These are phyloP conservation scores for Ormia ochracea DNA, from an alignment of 2,888 invertebrate species.

Conservation along the genomic window DNA sequence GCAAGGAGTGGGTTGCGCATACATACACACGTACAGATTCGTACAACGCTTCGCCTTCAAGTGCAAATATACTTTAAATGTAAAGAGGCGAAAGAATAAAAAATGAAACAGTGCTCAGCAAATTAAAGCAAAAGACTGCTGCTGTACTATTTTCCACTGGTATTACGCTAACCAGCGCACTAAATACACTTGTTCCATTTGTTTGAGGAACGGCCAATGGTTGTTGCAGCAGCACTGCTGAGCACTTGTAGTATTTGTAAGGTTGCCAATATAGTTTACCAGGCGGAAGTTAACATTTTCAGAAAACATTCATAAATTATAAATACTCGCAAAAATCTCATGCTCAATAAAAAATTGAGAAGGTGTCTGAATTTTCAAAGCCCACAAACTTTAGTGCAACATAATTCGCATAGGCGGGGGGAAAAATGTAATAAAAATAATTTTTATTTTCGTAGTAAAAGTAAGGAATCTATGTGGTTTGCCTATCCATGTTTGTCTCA, in stretches of 20 bases:
- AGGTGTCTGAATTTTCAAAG: too few relatives aligned
- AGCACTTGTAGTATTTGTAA: not conserved
- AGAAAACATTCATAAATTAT: too few relatives aligned
- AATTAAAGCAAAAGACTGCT: not conserved
- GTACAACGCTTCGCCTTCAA: not conserved
- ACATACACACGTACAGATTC: not conserved
- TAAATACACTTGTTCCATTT: not conserved
- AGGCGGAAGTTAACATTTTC: not conserved
- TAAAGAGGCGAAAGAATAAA: not conserved
- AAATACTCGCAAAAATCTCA: too few relatives aligned
- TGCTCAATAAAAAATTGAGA: too few relatives aligned
- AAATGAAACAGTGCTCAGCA: not conserved
- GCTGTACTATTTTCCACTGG: not conserved
- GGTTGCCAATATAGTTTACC: not conserved
- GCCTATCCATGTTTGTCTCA: not conserved
- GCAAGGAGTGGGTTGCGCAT: not conserved
- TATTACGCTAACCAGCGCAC: not conserved
- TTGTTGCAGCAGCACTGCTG: not conserved
- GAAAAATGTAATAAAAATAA: too few relatives aligned
- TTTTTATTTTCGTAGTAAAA: too few relatives aligned
- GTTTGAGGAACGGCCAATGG: not conserved
- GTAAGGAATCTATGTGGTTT: not conserved
- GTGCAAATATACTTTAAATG: not conserved
- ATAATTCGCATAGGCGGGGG: too few relatives aligned
- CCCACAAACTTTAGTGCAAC: too few relatives aligned